These are phyloP conservation scores for Oscheius sp. DNA, from an alignment of 2,888 invertebrate genomes.

Conservation along the genomic window DNA sequence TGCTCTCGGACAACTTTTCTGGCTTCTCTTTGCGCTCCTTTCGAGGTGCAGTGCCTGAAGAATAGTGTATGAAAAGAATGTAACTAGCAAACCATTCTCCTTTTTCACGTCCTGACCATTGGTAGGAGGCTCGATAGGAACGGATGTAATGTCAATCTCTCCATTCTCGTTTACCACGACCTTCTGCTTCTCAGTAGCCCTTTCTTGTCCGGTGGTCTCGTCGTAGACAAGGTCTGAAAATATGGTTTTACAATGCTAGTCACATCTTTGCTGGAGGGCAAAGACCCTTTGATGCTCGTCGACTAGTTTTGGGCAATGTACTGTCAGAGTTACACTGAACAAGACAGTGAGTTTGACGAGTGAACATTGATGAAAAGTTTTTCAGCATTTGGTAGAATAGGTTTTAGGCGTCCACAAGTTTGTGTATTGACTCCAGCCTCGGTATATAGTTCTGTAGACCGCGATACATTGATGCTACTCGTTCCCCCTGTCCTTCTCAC, in stretches of 20 bases:
- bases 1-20: conserved; percentile 7
- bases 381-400: no score
- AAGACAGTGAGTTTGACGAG: no score
- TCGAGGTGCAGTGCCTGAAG: conserved; percentile 13
- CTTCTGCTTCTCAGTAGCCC: conserved; percentile 4
- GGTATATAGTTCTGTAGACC: no score
- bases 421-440: no score
- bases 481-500: no score
- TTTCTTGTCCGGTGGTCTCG: conserved; percentile 40
- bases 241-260: neutral
- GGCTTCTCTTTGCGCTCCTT: neutral
- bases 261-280: conserved; percentile 26
- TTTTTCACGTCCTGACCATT: conserved; percentile 7
- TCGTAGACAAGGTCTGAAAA: conserved; percentile 15
- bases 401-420: no score
- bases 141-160: neutral
- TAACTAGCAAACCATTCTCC: neutral
- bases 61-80: neutral
- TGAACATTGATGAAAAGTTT: no score
- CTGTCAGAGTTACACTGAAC: neutral
- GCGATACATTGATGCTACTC: no score
- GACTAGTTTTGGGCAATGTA: neutral
- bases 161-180: conserved; percentile 1
- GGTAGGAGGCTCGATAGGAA: neutral
- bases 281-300: neutral